Evolutionary conservation across 2,113 vertebrate genomes (phyloP).

Genomic region (Platichthys stellatus): DNA sequence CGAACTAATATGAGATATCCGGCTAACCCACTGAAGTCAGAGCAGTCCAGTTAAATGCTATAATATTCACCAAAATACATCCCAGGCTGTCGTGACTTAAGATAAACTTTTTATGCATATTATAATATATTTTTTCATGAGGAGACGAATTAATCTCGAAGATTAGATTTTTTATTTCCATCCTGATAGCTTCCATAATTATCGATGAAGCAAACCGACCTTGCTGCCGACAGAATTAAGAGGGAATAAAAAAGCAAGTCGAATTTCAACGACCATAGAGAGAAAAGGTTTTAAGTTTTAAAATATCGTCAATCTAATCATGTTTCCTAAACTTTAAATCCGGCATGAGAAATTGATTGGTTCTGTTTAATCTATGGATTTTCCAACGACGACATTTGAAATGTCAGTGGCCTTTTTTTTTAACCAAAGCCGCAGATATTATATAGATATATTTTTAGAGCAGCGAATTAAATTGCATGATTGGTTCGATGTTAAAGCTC

Average conservation of each 20-base stretch:
- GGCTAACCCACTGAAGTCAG: too few species aligned
- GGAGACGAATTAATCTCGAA: not conserved
- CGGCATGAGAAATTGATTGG: conserved; percentile 13
- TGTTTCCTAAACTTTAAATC: conserved; percentile 1
- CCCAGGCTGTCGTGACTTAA: not conserved
- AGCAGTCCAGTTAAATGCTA: too few species aligned
- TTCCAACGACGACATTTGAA: too few species aligned
- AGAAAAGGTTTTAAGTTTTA: conserved; percentile 3
- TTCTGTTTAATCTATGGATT: conserved; percentile 6
- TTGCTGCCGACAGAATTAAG: not conserved
- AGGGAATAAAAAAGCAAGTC: not conserved
- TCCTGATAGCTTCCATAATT: not conserved
- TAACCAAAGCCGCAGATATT: not conserved
- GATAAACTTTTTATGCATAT: not conserved
- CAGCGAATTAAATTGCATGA: not conserved
- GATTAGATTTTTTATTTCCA: not conserved
- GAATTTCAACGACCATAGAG: not conserved
- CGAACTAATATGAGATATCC: too few species aligned
- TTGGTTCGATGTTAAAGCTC: too few species aligned
- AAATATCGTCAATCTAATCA: conserved; percentile 31
- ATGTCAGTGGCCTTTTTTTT: too few species aligned
- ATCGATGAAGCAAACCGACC: not conserved
- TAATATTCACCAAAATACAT: too few species aligned
- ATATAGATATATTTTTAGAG: not conserved
- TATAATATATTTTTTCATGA: not conserved